phyloP scores from a whole-genome alignment of 2,797 vertebrate genomes.

The Tiaroga cobitis region DNA sequence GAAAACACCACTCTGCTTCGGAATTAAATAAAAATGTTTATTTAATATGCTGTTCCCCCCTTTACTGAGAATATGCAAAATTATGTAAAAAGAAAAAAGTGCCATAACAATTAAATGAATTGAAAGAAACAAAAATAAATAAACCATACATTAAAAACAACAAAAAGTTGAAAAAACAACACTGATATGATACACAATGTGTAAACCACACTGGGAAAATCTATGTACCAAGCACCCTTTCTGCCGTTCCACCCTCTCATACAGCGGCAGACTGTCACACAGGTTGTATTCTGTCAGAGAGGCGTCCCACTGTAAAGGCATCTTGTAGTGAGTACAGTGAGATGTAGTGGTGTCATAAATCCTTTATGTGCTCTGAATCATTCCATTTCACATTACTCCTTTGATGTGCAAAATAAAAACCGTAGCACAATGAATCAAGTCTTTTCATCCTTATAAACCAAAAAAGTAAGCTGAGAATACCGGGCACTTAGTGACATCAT shows the following conservation, averaged over 20 bases:
- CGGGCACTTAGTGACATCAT: constrained; percentile 78
- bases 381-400: constrained; percentile 52
- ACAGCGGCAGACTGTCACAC: constrained; percentile 10
- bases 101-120: constrained; percentile 90
- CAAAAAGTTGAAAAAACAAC: constrained; percentile 83
- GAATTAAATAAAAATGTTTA: constrained; percentile 30
- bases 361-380: constrained; percentile 53
- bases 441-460: constrained; percentile 55
- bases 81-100: constrained; percentile 88
- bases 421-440: constrained; percentile 60
- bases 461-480: constrained; percentile 61
- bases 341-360: constrained; percentile 42
- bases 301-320: constrained; percentile 61
- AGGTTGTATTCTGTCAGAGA: constrained; percentile 29
- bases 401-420: constrained; percentile 77
- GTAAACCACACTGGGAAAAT: constrained; percentile 70
- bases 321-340: constrained; percentile 62
- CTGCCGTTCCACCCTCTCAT: constrained; percentile 9
- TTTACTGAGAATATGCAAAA: constrained; percentile 96
- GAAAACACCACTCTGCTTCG: neutral
- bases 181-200: constrained; percentile 83
- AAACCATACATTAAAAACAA: constrained; percentile 84
- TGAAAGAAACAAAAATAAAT: constrained; percentile 80
- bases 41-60: constrained; percentile 69
- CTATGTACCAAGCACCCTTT: constrained; percentile 77